A percentile compares a stretch with the other conserved stretches of the same genome.
Conservation (phyloP, 2,113 vertebrate genomes). For the Brachypteracias leptosomus region DNA sequence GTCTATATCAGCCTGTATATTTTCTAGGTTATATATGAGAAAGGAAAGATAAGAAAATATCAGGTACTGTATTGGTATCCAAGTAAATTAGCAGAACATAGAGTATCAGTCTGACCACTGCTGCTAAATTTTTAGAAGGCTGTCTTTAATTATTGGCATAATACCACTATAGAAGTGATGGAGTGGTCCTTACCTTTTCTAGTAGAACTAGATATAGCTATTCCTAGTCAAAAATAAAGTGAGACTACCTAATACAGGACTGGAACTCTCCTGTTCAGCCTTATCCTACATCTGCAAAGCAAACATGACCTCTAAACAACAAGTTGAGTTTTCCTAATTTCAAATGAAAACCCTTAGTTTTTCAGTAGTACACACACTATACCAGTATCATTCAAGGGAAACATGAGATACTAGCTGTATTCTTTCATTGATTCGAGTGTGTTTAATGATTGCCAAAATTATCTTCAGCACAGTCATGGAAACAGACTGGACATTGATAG, state of each 20-base stretch:
- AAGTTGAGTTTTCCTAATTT: neutral
- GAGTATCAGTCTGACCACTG: neutral
- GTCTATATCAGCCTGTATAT: neutral
- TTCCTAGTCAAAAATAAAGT: neutral
- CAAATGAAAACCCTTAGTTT: neutral
- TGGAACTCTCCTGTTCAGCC: neutral
- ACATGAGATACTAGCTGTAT: neutral
- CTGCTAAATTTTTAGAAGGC: neutral
- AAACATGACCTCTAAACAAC: neutral
- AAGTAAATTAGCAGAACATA: neutral
- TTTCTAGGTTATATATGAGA: neutral
- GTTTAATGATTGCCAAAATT: neutral
- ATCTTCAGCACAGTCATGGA: neutral
- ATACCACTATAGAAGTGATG: neutral
- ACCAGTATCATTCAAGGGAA: neutral
- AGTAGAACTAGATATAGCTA: neutral
- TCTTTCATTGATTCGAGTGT: neutral
- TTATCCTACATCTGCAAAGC: neutral
- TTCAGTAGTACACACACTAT: neutral
- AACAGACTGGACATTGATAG: neutral
- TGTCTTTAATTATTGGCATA: neutral
- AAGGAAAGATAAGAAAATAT: neutral
- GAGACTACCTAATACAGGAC: neutral
- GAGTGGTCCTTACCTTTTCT: neutral
- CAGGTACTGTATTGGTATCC: neutral